Evolutionary conservation across 2,113 vertebrate species (phyloP), one percentile per base, ranked within the genome.

Genomic region (Circaetus cinerascens): DNA sequence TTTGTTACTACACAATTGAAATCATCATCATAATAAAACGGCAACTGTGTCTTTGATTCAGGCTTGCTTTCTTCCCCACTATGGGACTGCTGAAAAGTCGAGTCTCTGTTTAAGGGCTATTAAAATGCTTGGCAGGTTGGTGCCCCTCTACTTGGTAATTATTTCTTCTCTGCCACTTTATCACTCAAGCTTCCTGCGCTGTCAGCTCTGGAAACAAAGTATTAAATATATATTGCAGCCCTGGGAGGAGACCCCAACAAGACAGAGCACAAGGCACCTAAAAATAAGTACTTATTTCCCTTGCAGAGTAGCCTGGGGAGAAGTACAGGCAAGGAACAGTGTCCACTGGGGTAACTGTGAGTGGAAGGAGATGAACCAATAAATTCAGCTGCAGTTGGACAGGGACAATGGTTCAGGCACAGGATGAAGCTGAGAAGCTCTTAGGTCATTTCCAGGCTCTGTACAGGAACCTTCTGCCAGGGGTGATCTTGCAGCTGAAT

Each of bases 261-360:
- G 72, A 4, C 78, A 53, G 86, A 93, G 86, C 78, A 88, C 84
- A 94, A 68, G 25, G 38, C 66, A 77, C 81, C 91, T 94, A 94
- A 96, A 95, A 96, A 97, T 95, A 96, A 82, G 91, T 5, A 41
- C 84, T 91, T 60, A 53, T 92, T 95, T 93, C 73, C 88, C 86
- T 83, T 78, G 73, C 66, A 86, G 84, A 91, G 69, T 43, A 93
- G 94, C 84, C 87, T 67, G 87, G 67, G 81, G 93, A 88, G 48
- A 87, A 86, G 69, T 25, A 57, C 30, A 78, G 60, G 32, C 55
- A 80, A 94, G 81, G 75, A 88, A 48, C 56, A 72, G 25, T 7
- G 2, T 85, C 91, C 15, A 30, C 32, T 43, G 77, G 55, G 66
- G 45, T 72, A 88, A 29, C 60, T 45, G 27, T 10, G 62, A 60